phyloP scores from a whole-genome alignment of 2,888 invertebrate species.

The Tipula vernalis region DNA sequence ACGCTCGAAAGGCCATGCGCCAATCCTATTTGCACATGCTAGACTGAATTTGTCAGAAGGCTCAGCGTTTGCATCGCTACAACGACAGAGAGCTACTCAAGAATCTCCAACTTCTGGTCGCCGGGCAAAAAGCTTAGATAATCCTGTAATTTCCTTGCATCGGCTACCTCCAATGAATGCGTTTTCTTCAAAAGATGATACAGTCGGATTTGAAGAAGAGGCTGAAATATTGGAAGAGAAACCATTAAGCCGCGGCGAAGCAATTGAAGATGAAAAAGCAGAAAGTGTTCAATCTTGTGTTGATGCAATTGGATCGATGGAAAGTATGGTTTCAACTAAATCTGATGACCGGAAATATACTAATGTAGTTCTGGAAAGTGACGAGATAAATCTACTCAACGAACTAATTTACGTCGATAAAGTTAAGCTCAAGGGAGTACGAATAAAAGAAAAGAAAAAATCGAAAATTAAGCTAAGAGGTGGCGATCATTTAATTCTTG shows the following conservation, averaged over 20 bases:
- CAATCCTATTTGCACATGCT: constrained; percentile 66
- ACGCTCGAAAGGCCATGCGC: constrained; percentile 60
- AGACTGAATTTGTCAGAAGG: constrained; percentile 74
- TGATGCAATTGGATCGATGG: constrained; percentile 33
- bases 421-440: constrained; percentile 34
- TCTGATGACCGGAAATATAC: constrained; percentile 32
- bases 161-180: constrained; percentile 71
- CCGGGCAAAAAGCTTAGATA: constrained; percentile 72
- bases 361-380: constrained; percentile 41
- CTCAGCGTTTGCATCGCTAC: constrained; percentile 59
- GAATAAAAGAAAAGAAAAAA: constrained; percentile 34
- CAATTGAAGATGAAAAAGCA: constrained; percentile 43
- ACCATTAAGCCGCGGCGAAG: constrained; percentile 32
- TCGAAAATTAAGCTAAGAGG: constrained; percentile 34
- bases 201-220: constrained; percentile 63
- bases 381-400: constrained; percentile 43
- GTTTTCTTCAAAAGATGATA: constrained; percentile 81
- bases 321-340: constrained; percentile 23
- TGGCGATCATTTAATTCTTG: constrained; percentile 33
- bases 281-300: constrained; percentile 34
- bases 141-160: constrained; percentile 68
- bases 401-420: constrained; percentile 37
- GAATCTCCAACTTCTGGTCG: constrained; percentile 62
- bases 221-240: constrained; percentile 49
- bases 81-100: constrained; percentile 62